phyloP scores from a whole-genome alignment of 2,888 invertebrate species.

The Lasius platythorax region DNA sequence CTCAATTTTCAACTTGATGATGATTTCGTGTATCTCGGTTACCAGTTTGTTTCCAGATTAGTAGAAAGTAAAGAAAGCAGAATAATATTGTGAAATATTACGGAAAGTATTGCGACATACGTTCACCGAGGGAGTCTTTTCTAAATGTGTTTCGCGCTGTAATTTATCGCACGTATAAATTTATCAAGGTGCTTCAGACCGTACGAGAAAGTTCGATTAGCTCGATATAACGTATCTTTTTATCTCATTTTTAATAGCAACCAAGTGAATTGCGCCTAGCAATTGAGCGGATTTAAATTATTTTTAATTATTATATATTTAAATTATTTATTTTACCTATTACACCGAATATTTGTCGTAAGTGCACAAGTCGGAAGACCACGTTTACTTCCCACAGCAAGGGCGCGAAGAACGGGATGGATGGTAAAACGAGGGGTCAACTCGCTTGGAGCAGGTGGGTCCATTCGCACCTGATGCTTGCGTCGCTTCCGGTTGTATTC shows the following conservation, averaged over 20 bases:
- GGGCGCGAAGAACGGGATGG: conserved; percentile 29
- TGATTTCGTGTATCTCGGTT: no score
- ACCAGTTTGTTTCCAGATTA: not conserved
- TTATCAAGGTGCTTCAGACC: conserved; percentile 13
- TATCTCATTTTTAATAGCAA: not conserved
- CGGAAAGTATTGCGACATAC: not conserved
- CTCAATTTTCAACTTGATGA: not conserved
- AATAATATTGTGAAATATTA: not conserved
- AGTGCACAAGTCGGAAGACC: not conserved
- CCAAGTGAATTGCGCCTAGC: not conserved
- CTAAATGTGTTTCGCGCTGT: not conserved
- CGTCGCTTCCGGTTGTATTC: conserved; percentile 75
- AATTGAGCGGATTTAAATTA: not conserved
- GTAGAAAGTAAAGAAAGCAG: not conserved
- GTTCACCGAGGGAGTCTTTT: not conserved
- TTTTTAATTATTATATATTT: not conserved
- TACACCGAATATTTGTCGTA: not conserved
- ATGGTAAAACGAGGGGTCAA: conserved; percentile 55
- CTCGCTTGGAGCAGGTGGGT: conserved; percentile 77
- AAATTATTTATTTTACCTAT: no score
- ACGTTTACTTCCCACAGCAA: not conserved
- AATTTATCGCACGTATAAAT: conserved; percentile 25
- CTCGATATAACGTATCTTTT: not conserved
- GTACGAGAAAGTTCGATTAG: conserved; percentile 31
- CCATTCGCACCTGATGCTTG: conserved; percentile 79